Percentiles rank a stretch among this genome's conserved stretches.
phyloP scores from a whole-genome alignment of 2,797 vertebrate species.

The Hoplostethus mediterraneus region DNA sequence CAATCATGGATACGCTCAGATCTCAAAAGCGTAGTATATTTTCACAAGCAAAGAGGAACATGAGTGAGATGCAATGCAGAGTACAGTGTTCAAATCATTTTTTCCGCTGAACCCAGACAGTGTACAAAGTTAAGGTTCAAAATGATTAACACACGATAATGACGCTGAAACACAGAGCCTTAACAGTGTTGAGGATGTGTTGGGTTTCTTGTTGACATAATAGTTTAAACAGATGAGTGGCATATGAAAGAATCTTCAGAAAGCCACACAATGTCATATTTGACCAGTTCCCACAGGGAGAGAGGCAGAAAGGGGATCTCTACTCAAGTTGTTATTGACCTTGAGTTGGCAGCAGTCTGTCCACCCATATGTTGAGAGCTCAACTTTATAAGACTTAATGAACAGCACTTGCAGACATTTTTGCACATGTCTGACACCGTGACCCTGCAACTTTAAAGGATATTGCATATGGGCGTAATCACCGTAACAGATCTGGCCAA shows the following conservation, averaged over 20 bases:
- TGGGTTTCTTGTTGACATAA: slow-evolving; percentile 66
- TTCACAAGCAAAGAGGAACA: slow-evolving; percentile 46
- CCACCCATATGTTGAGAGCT: slow-evolving; percentile 65
- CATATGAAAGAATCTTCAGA: slow-evolving; percentile 65
- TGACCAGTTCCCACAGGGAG: slow-evolving; percentile 78
- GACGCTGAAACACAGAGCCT: slow-evolving; percentile 43
- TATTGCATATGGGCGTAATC: slow-evolving; percentile 68
- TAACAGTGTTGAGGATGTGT: slow-evolving; percentile 54
- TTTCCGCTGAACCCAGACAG: slow-evolving; percentile 22
- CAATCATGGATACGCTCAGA: slow-evolving; percentile 54
- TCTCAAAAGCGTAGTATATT: slow-evolving; percentile 51
- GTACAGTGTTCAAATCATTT: slow-evolving; percentile 54
- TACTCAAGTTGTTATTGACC: slow-evolving; percentile 71
- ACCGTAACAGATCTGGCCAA: slow-evolving; percentile 61
- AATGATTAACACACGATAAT: slow-evolving; percentile 37
- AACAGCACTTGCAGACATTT: slow-evolving; percentile 67
- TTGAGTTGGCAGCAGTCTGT: slow-evolving; percentile 59
- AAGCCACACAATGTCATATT: slow-evolving; percentile 55
- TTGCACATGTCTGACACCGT: slow-evolving; percentile 53
- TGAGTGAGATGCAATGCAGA: slow-evolving; percentile 35
- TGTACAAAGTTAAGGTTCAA: slow-evolving; percentile 41
- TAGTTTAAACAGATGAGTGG: slow-evolving; percentile 70
- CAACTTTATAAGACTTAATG: slow-evolving; percentile 75
- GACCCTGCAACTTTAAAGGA: slow-evolving; percentile 67
- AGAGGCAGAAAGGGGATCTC: slow-evolving; percentile 52